These are phyloP conservation scores for Lepidurus arcticus DNA, from an alignment of 1,140 invertebrate genomes.

Conservation along the genomic window DNA sequence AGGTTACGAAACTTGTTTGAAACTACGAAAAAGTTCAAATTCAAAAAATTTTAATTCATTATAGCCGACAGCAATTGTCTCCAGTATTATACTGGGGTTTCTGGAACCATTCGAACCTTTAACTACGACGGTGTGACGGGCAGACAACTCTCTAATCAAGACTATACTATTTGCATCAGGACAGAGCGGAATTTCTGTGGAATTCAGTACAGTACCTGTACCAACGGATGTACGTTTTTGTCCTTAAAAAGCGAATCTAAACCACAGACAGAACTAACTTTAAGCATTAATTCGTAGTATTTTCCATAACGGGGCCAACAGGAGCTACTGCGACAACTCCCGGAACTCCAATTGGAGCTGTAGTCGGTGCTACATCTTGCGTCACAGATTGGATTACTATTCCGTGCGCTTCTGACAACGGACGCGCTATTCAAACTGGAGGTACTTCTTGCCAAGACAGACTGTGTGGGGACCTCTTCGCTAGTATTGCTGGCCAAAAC, in stretches of 20 bases:
- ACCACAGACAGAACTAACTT: not conserved
- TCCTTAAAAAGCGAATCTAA: too few relatives aligned
- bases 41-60: conserved; percentile 34
- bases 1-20: not conserved
- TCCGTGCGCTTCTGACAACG: conserved; percentile 63
- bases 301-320: conserved; percentile 59
- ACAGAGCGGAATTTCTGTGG: conserved; percentile 82
- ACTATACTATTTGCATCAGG: conserved; percentile 77
- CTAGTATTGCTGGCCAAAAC: conserved; percentile 54
- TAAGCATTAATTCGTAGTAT: conserved; percentile 32
- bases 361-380: conserved; percentile 56
- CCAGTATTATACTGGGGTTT: conserved; percentile 72
- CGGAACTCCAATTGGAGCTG: conserved; percentile 53
- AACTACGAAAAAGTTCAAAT: not conserved
- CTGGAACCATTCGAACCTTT: conserved; percentile 70
- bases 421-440: conserved; percentile 49
- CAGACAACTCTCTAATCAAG: conserved; percentile 78
- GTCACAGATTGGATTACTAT: conserved; percentile 69
- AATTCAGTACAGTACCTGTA: conserved; percentile 72
- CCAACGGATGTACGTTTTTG: conserved; percentile 47
- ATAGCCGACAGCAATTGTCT: conserved; percentile 55
- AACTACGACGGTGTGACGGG: conserved; percentile 70
- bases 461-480: conserved; percentile 64
- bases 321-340: conserved; percentile 29
- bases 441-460: conserved; percentile 56